Evolutionary conservation across 1,140 invertebrate species (phyloP), one percentile per base, ranked within the genome.

Genomic region (Megathymus violae): DNA sequence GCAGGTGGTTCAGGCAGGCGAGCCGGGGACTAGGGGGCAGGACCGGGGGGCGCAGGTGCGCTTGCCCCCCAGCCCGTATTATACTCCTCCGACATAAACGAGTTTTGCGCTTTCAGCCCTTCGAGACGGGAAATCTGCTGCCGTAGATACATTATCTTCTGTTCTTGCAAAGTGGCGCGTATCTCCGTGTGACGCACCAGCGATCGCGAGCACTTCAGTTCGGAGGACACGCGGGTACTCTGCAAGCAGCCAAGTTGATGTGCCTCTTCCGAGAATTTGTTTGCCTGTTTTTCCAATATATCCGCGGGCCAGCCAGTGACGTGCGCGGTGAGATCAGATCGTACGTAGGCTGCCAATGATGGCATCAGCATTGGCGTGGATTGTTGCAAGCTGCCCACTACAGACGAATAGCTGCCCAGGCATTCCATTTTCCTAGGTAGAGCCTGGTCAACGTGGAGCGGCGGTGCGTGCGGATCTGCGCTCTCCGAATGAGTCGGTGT

Each of bases 161-260:
- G 97, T 93, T 99, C 97, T 93, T 98, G 97, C 88, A 99, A 92
- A 64, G 98, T 99, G 60, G 98, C 97, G 93, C 98, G 97, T 90
- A 99, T 99, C 94, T 99, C 98, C 22, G 97, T 97, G 78, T 98
- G 94, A 77, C 98, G 94, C 68, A 99, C 98, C 80, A 98, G 93
- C 68, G 97, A 98, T 68, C 98, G 94, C 68, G 97, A 97, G 91
- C 96, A 97, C 92, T 99, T 99, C 62, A 99, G 92, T 82, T 99
- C 97, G 25, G 97, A 96, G 47, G 97, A 98, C 69, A 99, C 97
- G 91, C 97, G 95, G 69, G 97, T 98, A 92, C 96, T 97, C 82
- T 88, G 85, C 51, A 90, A 62, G 52, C 85, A 88, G 4, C 85
- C 80, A 54, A 88, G 58, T 60, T 88, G 84, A 56, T 88, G 87